Conservation (phyloP, 2,888 invertebrate species). For the Tigriopus californicus region DNA sequence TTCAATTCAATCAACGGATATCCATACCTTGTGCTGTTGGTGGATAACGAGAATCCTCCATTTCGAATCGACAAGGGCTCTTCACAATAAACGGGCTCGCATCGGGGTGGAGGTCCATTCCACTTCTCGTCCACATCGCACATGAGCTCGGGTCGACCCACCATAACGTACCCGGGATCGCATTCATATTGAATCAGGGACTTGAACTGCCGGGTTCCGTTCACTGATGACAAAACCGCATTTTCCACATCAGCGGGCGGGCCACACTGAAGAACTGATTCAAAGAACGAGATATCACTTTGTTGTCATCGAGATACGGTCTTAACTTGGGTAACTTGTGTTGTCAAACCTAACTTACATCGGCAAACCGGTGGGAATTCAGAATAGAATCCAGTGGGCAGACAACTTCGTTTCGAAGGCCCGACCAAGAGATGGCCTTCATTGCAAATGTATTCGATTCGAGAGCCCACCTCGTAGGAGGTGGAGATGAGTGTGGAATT, state of each 20-base stretch:
- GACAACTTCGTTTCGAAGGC: constrained; percentile 57
- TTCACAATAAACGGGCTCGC: constrained; percentile 46
- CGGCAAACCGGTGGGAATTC: constrained; percentile 84
- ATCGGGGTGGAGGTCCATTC: constrained; percentile 73
- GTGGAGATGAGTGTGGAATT: constrained; percentile 68
- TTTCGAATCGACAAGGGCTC: constrained; percentile 44
- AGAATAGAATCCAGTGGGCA: constrained; percentile 79
- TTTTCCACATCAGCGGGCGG: constrained; percentile 65
- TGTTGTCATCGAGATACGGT: neutral
- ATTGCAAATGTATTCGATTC: constrained; percentile 65
- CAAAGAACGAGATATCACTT: neutral
- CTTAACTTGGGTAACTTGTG: no score
- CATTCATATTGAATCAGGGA: constrained; percentile 69
- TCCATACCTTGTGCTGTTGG: constrained; percentile 21
- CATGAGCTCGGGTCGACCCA: constrained; percentile 55
- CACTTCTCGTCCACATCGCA: constrained; percentile 82
- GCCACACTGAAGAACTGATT: constrained; percentile 65
- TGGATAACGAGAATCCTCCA: constrained; percentile 26
- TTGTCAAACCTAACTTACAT: constrained; percentile 43
- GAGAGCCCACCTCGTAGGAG: constrained; percentile 58
- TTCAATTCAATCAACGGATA: no score
- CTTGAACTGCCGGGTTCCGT: constrained; percentile 67
- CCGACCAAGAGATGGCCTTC: constrained; percentile 70
- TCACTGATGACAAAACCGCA: constrained; percentile 58
- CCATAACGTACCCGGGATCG: constrained; percentile 63